Percentiles rank a stretch among this genome's conserved stretches.
phyloP scores from a whole-genome alignment of 2,113 vertebrate species.

The Proteles cristata region DNA sequence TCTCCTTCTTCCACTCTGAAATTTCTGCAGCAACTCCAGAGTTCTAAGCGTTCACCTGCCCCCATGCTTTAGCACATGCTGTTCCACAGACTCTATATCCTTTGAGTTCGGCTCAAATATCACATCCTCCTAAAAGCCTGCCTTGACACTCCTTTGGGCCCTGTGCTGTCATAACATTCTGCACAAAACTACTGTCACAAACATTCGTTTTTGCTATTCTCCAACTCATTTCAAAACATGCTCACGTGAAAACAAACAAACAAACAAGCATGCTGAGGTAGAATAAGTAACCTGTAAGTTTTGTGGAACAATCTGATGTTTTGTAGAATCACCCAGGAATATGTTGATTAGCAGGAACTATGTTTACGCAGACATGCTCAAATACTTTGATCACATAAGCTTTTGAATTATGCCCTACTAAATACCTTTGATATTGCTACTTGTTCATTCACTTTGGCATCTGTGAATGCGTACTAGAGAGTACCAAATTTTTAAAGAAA shows the following conservation, averaged over 20 bases:
- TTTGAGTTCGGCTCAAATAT: not conserved
- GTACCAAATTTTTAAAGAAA: constrained; percentile 35
- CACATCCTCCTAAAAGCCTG: not conserved
- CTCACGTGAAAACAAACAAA: not conserved
- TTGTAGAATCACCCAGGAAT: not conserved
- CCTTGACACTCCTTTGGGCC: not conserved
- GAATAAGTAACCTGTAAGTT: not conserved
- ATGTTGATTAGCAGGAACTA: not conserved
- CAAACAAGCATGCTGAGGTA: not conserved
- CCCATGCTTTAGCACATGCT: not conserved
- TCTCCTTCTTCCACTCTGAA: not conserved
- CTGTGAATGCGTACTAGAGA: not conserved
- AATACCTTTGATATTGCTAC: not conserved
- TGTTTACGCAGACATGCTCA: not conserved
- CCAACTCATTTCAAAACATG: not conserved
- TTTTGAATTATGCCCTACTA: constrained; percentile 9
- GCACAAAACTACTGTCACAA: not conserved
- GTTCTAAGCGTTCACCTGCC: not conserved
- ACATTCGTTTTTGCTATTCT: not conserved
- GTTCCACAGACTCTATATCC: not conserved
- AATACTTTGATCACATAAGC: not conserved
- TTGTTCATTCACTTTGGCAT: constrained; percentile 16
- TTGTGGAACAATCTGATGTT: not conserved
- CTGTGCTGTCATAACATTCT: not conserved
- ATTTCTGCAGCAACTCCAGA: not conserved